Base-by-base conservation (phyloP, 2,797 vertebrate species). In the Hippopotamyrus pictus region DNA sequence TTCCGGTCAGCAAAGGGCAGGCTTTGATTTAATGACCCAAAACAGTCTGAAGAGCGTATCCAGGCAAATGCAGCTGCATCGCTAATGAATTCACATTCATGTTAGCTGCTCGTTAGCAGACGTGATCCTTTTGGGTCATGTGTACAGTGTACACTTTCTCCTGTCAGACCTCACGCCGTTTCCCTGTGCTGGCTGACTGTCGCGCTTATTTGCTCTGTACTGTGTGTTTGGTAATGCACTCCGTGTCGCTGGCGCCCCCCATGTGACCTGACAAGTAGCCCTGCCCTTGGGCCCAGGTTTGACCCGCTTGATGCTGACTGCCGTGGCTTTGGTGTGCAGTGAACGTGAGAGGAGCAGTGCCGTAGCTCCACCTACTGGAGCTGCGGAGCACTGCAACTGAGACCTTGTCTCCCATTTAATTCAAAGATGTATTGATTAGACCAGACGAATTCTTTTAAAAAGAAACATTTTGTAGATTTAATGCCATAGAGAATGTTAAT, bases 241-340 rank as follows among this genome's bases (percentile, higher is more conserved):
- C 86, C 17, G 8, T n/a, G 11, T 57, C 41, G 29, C 50, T 41
- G 50, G 5, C 51, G 9, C 11, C 29, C 69, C 41, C 46, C 46
- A 5, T 11, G 50, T 59, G 50, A 54, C 85, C 85, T 69, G 88
- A 86, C 79, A 86, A 89, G 88, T 46, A 89, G 83, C 44, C 88
- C 88, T 37, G 83, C 88, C 29, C 88, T 65, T 19, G 82, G 79
- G 41, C 54, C 82, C 79, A 89, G 88, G 88, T 89, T 89, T 89
- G 88, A 62, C 53, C 82, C 17, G 88, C 53, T 85, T 50, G 41
- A 53, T 48, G 17, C 22, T 57, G 57, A 37, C 44, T 86, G 82
- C 41, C 17, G 29, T 65, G 82, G 79, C 8, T 89, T 50, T 89
- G 79, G 54, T n/a, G 48, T 89, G 88, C 44, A 22, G 25, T 89